phyloP scores from a whole-genome alignment of 2,888 invertebrate genomes.

The Cepaea hortensis region DNA sequence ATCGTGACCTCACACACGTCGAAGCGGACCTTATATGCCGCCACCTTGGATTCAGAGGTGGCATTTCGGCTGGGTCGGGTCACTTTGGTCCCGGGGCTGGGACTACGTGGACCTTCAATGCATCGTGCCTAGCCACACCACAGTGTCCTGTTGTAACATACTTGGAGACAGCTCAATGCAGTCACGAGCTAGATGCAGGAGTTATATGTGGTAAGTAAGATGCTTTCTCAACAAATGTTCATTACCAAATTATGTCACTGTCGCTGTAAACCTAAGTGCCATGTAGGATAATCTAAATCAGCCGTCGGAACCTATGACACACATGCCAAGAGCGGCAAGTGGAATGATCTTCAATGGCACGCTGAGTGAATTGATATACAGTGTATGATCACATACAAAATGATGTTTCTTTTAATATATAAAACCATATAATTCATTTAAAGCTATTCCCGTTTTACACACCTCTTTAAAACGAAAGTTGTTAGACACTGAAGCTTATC shows the following conservation, averaged over 20 bases:
- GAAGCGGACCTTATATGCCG: constrained; percentile 69
- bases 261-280: no score
- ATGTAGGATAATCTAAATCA: no score
- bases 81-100: constrained; percentile 63
- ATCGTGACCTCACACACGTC: constrained; percentile 57
- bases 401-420: no score
- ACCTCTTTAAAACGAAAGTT: no score
- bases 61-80: constrained; percentile 63
- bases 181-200: constrained; percentile 60
- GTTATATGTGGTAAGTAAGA: constrained; percentile 66
- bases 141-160: constrained; percentile 57
- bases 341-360: no score
- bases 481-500: no score
- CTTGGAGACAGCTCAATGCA: constrained; percentile 51
- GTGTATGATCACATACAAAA: no score
- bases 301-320: no score
- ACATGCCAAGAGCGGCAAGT: no score
- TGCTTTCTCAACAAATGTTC: not conserved
- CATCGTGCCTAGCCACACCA: constrained; percentile 61
- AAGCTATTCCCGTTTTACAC: no score
- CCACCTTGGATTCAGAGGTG: constrained; percentile 65
- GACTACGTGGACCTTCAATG: constrained; percentile 62
- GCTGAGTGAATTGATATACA: no score
- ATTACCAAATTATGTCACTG: not conserved
- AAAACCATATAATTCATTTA: no score